Percentiles rank a stretch among this genome's conserved stretches.
These are phyloP conservation scores for Omphaloscelis lunosa DNA, from an alignment of 2,888 invertebrate genomes.

Conservation along the genomic window DNA sequence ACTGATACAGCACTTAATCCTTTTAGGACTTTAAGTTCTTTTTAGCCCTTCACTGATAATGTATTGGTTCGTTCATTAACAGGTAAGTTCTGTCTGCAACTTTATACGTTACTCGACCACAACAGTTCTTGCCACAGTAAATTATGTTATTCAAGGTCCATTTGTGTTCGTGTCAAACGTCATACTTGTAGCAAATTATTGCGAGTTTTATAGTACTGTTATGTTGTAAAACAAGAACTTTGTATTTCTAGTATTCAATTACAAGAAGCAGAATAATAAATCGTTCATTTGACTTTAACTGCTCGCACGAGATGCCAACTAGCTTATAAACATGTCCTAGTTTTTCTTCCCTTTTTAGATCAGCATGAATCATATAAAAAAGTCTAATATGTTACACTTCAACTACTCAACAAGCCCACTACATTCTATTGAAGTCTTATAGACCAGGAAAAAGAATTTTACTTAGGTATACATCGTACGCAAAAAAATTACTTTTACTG, in stretches of 20 bases:
- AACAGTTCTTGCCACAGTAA: background rate
- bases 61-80: background rate
- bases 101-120: background rate
- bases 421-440: slow-evolving; percentile 56
- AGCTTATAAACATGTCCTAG: slow-evolving; percentile 62
- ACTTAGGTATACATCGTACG: slow-evolving; percentile 29
- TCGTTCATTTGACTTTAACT: slow-evolving; percentile 54
- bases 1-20: background rate
- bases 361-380: slow-evolving; percentile 57
- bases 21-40: background rate
- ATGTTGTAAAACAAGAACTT: slow-evolving; percentile 35
- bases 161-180: slow-evolving; percentile 40
- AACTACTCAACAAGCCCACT: slow-evolving; percentile 59
- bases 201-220: slow-evolving; percentile 35
- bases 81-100: background rate
- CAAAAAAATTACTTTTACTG: slow-evolving; percentile 52
- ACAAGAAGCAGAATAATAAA: slow-evolving; percentile 57
- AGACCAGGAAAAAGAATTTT: slow-evolving; percentile 53
- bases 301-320: slow-evolving; percentile 55
- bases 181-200: slow-evolving; percentile 36
- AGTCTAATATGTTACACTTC: slow-evolving; percentile 63
- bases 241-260: slow-evolving; percentile 43
- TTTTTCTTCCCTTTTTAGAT: slow-evolving; percentile 56
- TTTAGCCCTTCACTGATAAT: background rate
- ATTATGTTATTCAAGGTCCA: slow-evolving; percentile 19